Conservation (phyloP, 2,113 vertebrate species). For the Brevimyrus niger region DNA sequence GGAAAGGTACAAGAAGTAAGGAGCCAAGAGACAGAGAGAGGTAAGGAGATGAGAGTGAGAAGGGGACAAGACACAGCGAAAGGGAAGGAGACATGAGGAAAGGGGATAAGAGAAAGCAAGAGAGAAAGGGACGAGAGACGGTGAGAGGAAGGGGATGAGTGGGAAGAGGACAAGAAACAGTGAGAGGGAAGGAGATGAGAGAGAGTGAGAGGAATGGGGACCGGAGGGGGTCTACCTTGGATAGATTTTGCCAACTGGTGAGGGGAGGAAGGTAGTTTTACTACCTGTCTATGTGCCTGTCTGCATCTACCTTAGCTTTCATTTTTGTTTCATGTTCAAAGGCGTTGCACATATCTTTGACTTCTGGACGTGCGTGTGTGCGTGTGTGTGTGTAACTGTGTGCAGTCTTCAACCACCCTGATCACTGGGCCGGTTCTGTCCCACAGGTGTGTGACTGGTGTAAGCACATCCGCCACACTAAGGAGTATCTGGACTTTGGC, state of each 20-base stretch:
- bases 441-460: slow-evolving; percentile 99
- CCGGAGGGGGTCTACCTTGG: not conserved
- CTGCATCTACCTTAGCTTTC: not conserved
- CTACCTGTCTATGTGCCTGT: not conserved
- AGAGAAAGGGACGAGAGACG: not conserved
- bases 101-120: not conserved
- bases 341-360: not conserved
- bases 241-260: too few relatives aligned
- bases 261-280: not conserved
- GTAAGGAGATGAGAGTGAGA: not conserved
- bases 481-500: slow-evolving; percentile 99
- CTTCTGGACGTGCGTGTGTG: not conserved
- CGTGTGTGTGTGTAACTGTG: not conserved
- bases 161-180: not conserved
- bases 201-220: not conserved
- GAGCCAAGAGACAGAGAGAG: not conserved
- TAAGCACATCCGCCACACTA: slow-evolving; percentile 99
- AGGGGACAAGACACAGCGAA: not conserved
- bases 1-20: not conserved
- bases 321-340: not conserved
- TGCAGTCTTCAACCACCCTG: not conserved
- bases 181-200: not conserved
- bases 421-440: slow-evolving; percentile 7
- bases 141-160: not conserved
- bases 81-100: too few relatives aligned